Conservation (phyloP, 1,140 invertebrate species). For the Cydia fagiglandana region DNA sequence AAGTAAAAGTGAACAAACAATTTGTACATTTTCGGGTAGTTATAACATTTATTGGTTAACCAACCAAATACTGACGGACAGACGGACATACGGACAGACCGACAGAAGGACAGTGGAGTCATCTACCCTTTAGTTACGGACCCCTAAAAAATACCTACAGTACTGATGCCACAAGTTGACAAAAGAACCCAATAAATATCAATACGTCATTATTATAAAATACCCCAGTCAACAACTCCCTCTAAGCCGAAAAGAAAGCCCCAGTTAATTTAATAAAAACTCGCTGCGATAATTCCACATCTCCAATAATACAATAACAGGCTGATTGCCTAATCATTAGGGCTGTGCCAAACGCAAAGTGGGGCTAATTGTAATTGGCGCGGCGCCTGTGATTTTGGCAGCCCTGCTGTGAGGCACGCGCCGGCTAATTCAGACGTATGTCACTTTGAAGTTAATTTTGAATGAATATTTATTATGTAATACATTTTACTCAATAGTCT, state of each 20-base stretch:
- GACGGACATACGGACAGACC: no score
- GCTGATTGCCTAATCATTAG: constrained; percentile 51
- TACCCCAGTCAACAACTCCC: constrained; percentile 8
- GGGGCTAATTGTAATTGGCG: constrained; percentile 58
- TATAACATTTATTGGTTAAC: no score
- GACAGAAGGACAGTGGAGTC: no score
- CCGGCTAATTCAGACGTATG: constrained; percentile 39
- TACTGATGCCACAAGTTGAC: no score
- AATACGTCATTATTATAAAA: background rate
- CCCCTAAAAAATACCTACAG: no score
- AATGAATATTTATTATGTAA: background rate
- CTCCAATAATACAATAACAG: constrained; percentile 35
- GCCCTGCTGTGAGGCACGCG: constrained; percentile 41
- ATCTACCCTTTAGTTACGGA: no score
- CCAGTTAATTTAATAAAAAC: constrained; percentile 2
- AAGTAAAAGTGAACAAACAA: no score
- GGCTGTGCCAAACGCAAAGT: constrained; percentile 49
- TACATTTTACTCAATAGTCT: background rate
- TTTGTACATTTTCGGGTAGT: no score
- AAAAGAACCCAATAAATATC: background rate
- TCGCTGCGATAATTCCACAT: constrained; percentile 1
- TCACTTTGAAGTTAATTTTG: constrained; percentile 29
- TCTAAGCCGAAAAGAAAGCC: background rate
- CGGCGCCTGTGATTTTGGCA: constrained; percentile 45
- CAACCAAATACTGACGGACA: no score